Evolutionary conservation across 2,113 vertebrate species (phyloP), one percentile per base, ranked within the genome.

Genomic region (Talpa occidentalis): DNA sequence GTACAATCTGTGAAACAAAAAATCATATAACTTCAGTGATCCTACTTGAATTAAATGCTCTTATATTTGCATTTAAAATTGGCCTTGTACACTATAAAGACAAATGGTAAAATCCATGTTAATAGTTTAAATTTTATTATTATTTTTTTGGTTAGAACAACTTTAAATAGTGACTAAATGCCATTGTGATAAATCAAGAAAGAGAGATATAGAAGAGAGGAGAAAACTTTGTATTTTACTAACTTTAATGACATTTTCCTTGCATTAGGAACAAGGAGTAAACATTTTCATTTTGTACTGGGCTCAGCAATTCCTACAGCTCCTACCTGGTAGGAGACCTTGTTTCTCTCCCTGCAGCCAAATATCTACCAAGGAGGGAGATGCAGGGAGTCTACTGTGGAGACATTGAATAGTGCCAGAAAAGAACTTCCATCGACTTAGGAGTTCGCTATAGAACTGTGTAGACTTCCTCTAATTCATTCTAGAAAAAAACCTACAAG

Each of bases 161-260:
- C 40, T 87, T 88, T 90, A 91, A 91, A 70, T 42, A 91, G 52
- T 44, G 90, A 59, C 66, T 42, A 12, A 24, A 85, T 76, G 70
- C 70, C n/a, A 44, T 26, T 3, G 52, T 49, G 54, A 80, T 32
- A 37, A 72, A 52, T 42, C 21, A 66, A 88, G 52, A 56, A 22
- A n/a, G n/a, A n/a, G n/a, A n/a, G 32, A 17, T 26, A 2, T 6
- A 78, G 37, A 56, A 67, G 56, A 84, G 90, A 64, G 8, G 12
- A 56, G 54, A 56, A 56, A 56, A 22, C n/a, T 8, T 56, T 72
- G 24, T 30, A 44, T 76, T 17, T 76, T 85, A 35, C 49, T 79
- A 62, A 70, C 5, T 30, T 91, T 80, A 32, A 37, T 88, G 59
- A 26, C 22, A n/a, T 52, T 64, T 82, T 44, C 9, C 35, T 28